Evolutionary conservation across 1,140 invertebrate species (phyloP).

Genomic region (Coenobita brevimanus): DNA sequence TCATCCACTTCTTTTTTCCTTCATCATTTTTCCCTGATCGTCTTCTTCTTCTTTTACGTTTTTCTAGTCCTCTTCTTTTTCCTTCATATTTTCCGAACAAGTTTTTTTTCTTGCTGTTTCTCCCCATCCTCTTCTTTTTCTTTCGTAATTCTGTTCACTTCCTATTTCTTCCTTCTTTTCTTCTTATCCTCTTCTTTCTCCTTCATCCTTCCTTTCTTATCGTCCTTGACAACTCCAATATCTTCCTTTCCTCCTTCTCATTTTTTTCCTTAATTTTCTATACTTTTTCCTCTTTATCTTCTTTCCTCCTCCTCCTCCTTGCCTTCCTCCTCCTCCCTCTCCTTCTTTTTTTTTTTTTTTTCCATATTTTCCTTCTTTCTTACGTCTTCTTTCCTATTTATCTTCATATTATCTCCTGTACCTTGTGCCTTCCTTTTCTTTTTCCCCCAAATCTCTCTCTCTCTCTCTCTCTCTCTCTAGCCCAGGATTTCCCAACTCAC

Average conservation of each 20-base stretch:
- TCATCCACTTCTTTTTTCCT: background rate
- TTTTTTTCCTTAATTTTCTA: too few species aligned
- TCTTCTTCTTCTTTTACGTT: background rate
- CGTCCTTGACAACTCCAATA: too few species aligned
- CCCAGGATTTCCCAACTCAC: too few species aligned
- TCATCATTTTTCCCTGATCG: background rate
- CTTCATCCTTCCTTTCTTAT: background rate
- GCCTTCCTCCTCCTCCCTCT: background rate
- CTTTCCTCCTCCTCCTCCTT: too few species aligned
- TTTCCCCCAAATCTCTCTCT: background rate
- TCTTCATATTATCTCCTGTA: background rate
- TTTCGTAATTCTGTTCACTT: background rate
- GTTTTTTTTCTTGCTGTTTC: background rate
- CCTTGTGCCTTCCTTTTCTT: background rate
- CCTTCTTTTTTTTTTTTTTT: background rate
- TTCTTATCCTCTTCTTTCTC: background rate
- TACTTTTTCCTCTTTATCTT: too few species aligned
- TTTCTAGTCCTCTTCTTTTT: background rate
- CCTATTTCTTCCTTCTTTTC: background rate
- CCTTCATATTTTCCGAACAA: too few species aligned
- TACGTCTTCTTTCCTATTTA: background rate
- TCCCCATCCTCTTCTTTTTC: background rate
- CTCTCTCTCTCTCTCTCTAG: conserved; percentile 1
- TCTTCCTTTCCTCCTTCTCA: too few species aligned
- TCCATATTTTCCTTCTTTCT: background rate